Conservation (phyloP, 37 sponge, comb jelly and placozoan genomes). For the Chondrilla cf. caribensis region DNA sequence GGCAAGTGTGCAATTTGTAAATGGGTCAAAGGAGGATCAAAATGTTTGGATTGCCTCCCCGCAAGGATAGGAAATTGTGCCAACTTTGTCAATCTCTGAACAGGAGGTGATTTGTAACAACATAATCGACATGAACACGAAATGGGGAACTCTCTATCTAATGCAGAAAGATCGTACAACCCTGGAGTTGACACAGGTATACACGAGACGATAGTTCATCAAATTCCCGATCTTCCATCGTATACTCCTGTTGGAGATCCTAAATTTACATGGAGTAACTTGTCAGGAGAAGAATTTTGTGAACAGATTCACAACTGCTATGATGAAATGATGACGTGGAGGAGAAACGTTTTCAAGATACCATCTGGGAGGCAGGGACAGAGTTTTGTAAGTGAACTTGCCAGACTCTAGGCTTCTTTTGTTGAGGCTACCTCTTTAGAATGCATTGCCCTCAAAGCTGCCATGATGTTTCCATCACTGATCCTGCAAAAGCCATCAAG, state of each 20-base stretch:
- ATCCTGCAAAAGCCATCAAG: conserved; percentile 11
- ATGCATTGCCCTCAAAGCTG: conserved; percentile 1
- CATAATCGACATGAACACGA: not conserved
- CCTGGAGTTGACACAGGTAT: too few relatives aligned
- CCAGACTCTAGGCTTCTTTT: not conserved
- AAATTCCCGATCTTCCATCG: not conserved
- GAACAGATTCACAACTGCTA: not conserved
- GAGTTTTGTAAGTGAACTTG: not conserved
- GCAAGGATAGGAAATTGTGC: not conserved
- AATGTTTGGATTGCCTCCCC: conserved; percentile 4
- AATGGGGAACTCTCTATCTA: too few relatives aligned
- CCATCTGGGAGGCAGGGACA: conserved; percentile 7
- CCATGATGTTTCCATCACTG: not conserved
- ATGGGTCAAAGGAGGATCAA: not conserved
- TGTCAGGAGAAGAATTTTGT: not conserved
- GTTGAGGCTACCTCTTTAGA: conserved; percentile 8
- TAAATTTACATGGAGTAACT: not conserved
- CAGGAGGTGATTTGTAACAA: too few relatives aligned
- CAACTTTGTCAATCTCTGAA: not conserved
- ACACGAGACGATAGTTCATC: too few relatives aligned
- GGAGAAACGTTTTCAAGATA: not conserved
- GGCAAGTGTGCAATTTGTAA: conserved; percentile 17
- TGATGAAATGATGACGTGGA: conserved; percentile 20
- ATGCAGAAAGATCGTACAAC: too few relatives aligned
- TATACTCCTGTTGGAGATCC: not conserved